A percentile compares a stretch with the other conserved stretches of the same genome.
These are phyloP conservation scores for Kradibia gibbosae DNA, from an alignment of 1,140 invertebrate species.

Conservation along the genomic window DNA sequence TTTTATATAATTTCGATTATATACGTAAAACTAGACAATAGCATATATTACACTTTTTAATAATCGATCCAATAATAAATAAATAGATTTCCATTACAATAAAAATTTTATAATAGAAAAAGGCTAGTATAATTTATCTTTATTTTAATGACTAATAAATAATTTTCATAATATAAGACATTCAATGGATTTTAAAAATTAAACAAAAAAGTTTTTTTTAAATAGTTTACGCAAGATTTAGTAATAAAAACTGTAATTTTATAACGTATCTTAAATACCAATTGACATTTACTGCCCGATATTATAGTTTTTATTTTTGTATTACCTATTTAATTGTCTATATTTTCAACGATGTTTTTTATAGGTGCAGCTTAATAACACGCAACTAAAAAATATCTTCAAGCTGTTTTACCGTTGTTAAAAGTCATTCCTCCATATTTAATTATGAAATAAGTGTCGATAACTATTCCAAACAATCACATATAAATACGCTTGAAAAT, in stretches of 20 bases:
- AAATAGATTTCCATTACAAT: neutral
- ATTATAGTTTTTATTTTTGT: neutral
- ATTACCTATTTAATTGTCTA: neutral
- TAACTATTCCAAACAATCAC: constrained; percentile 18
- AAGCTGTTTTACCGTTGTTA: neutral
- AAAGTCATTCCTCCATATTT: neutral
- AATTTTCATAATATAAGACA: neutral
- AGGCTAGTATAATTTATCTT: neutral
- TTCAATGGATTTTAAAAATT: neutral
- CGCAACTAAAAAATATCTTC: neutral
- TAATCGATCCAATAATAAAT: neutral
- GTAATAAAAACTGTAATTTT: neutral
- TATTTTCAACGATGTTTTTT: constrained; percentile 4
- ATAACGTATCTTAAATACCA: neutral
- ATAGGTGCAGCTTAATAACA: neutral
- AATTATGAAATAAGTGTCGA: constrained; percentile 6
- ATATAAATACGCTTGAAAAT: constrained; percentile 19
- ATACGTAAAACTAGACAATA: neutral
- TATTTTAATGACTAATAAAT: neutral
- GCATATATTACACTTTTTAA: neutral
- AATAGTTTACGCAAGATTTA: neutral
- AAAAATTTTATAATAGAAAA: neutral
- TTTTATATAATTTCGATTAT: neutral
- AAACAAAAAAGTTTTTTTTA: neutral
- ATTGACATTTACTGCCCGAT: neutral